Evolutionary conservation across 2,113 vertebrate species (phyloP), one percentile per base, ranked within the genome.

Genomic region (Garra rufa): DNA sequence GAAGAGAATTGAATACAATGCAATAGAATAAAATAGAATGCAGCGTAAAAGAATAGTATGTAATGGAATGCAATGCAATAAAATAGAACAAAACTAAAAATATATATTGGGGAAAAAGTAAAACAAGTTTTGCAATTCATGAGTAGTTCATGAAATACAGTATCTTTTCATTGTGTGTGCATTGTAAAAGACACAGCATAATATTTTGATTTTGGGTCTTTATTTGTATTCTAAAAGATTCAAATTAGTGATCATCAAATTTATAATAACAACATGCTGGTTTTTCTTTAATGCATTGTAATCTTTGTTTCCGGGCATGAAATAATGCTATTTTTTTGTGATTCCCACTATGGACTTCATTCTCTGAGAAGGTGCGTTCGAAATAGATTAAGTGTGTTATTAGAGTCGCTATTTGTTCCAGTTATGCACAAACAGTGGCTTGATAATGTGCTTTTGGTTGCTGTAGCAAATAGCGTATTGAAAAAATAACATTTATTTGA

Each of bases 351-450:
- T 46, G n/a, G 41, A 44, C 69, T 8, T 26, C 9, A 34, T 69
- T 19, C 65, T 63, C 11, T 63, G 14, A 28, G 24, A 17, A 71
- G 19, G 9, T 17, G 73, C 14, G 19, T 14, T 50, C 4, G 1
- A 10, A 19, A 75, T 75, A 10, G 44, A 48, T 75, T 19, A 50
- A 9, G 76, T 26, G 38, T 79, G 76, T 63, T 63, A 63, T 63
- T 63, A 28, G 34, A 46, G 41, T 41, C 34, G 7, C 21, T 19
- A 26, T 79, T 30, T 79, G 76, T 65, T 65, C 77, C 77, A 79
- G 41, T 10, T 43, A 9, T 38, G 52, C 74, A 11, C 28, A 52
- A 21, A 55, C 74, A 19, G 6, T 6, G 2, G 26, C 21, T 15
- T 57, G 30, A 59, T 24, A 4, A 41, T 57, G 75, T 19, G 46